Evolutionary conservation across 1,140 invertebrate species (phyloP).

Genomic region (Gryon sp.): DNA sequence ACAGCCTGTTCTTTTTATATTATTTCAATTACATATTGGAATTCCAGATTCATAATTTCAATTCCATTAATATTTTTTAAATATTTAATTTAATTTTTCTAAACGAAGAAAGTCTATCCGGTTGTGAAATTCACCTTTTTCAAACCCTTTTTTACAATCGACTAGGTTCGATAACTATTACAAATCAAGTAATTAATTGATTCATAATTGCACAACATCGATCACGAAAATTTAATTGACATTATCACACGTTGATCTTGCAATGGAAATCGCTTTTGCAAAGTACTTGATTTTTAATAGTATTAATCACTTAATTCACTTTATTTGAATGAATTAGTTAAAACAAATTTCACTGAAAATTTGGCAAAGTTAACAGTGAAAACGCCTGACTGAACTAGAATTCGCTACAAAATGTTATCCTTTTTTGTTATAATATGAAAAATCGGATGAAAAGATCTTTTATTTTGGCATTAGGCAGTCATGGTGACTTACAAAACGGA

Average conservation of each 20-base stretch:
- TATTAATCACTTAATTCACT: not conserved
- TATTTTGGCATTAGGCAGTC: slow-evolving; percentile 78
- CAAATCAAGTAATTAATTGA: slow-evolving; percentile 14
- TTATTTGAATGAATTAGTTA: slow-evolving; percentile 25
- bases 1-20: too few relatives aligned
- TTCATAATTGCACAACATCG: not conserved
- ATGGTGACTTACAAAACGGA: slow-evolving; percentile 19
- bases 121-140: not conserved
- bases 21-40: too few relatives aligned
- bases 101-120: not conserved
- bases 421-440: too few relatives aligned
- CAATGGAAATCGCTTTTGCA: slow-evolving; percentile 6
- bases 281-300: slow-evolving; percentile 12
- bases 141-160: slow-evolving; percentile 16
- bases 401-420: slow-evolving; percentile 38
- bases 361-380: slow-evolving; percentile 65
- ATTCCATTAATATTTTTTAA: too few relatives aligned
- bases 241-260: not conserved
- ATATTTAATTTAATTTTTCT: too few relatives aligned
- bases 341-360: slow-evolving; percentile 38
- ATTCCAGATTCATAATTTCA: too few relatives aligned
- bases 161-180: slow-evolving; percentile 47
- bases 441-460: slow-evolving; percentile 47
- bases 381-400: slow-evolving; percentile 17
- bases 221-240: slow-evolving; percentile 17